Percentiles rank a stretch among this genome's conserved stretches.
phyloP scores from a whole-genome alignment of 2,888 invertebrate species.

The Polia nebulosa region DNA sequence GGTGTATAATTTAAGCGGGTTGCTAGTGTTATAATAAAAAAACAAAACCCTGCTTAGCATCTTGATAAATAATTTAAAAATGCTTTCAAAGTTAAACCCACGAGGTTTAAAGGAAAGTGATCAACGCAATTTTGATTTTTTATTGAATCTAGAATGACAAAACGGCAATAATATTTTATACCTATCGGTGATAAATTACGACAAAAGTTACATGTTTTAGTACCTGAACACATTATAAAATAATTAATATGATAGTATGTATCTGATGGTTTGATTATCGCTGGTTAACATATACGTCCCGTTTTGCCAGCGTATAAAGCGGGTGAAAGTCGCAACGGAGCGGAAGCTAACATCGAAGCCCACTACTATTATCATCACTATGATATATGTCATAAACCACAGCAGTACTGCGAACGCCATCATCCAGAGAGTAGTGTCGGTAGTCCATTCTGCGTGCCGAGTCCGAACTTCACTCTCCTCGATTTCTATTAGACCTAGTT shows the following conservation, averaged over 20 bases:
- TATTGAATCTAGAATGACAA: not conserved
- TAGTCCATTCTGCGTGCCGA: conserved; percentile 58
- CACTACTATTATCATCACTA: conserved; percentile 68
- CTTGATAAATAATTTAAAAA: not conserved
- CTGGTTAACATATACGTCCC: conserved; percentile 54
- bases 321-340: conserved; percentile 49
- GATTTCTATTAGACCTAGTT: conserved; percentile 52
- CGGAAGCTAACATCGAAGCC: conserved; percentile 68
- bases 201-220: conserved; percentile 8
- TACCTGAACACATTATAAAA: conserved; percentile 2
- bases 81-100: not conserved
- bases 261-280: conserved; percentile 45
- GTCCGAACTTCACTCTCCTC: conserved; percentile 36
- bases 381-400: conserved; percentile 73
- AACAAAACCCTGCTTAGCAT: no score
- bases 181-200: not conserved
- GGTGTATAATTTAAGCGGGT: no score
- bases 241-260: conserved; percentile 36
- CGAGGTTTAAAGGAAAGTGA: not conserved
- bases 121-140: not conserved
- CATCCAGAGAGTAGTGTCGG: conserved; percentile 72
- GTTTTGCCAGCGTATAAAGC: conserved; percentile 53
- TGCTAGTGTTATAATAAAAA: no score
- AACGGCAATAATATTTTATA: not conserved
- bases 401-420: conserved; percentile 72